Evolutionary conservation across 2,888 invertebrate species (phyloP), one percentile per base, ranked within the genome.

Genomic region (Ceraclea dissimilis): DNA sequence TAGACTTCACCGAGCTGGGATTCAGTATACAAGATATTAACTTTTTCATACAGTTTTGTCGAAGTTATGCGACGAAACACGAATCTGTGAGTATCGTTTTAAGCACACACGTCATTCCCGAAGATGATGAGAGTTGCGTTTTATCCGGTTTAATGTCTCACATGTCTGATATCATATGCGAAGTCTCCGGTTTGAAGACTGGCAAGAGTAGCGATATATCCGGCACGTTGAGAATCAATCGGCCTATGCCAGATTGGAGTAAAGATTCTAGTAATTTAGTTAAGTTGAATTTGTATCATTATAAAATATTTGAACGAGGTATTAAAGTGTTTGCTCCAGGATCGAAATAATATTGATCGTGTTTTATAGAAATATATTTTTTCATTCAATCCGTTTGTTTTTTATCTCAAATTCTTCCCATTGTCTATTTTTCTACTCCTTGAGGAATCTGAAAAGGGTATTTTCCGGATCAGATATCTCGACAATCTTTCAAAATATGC

Each of bases 271-370:
- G 64, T 21, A 57, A 49, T 44, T 46, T 54, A 17, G 52, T 58
- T 13, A 57, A 60, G 49, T 46, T 60, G 18, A 49, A 66, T 33
- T 64, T 63, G 60, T 84, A 82, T 68, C 76, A 85, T 54, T 90
- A 83, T 66, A 88, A 88, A 73, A 76, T 88, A 57, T 81, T 81
- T 69, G 88, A 89, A 69, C 81, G 84, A 66, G 86, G 86, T 65
- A 81, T 89, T 2, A 86, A 85, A 68, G 77, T 88, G 46, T 84
- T 86, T 68, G 82, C 82, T 62, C 86, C 87, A 1, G 89, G 89
- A 43, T 79, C 72, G n/a, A 44, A 48, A 34, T 52, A 52, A 8
- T 17, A 16, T 16, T 26, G n/a, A n/a, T n/a, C n/a, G n/a, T n/a
- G n/a, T n/a, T n/a, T n/a, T n/a, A n/a, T n/a, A n/a, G n/a, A n/a